A percentile compares a stretch with the other conserved stretches of the same genome.
phyloP scores from a whole-genome alignment of 2,797 vertebrate genomes.

The Siniperca obscura region DNA sequence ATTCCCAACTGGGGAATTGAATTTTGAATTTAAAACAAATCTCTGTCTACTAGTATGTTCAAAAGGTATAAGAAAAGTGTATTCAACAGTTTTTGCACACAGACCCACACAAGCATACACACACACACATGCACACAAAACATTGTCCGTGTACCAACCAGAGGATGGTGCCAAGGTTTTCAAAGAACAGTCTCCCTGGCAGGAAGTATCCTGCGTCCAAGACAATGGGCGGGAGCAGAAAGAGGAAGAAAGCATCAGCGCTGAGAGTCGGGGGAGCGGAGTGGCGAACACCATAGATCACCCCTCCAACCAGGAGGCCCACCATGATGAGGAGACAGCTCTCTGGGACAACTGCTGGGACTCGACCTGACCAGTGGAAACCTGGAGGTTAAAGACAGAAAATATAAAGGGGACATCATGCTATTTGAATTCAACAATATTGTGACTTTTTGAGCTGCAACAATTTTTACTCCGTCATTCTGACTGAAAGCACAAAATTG shows the following conservation, averaged over 20 bases:
- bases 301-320: slow-evolving; percentile 88
- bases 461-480: background rate
- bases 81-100: background rate
- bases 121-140: background rate
- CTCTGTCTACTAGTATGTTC: background rate
- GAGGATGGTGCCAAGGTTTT: slow-evolving; percentile 90
- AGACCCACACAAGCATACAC: background rate
- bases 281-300: slow-evolving; percentile 87
- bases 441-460: background rate
- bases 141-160: slow-evolving; percentile 64
- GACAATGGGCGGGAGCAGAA: slow-evolving; percentile 89
- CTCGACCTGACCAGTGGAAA: slow-evolving; percentile 87
- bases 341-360: slow-evolving; percentile 87
- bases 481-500: background rate
- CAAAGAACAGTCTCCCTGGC: slow-evolving; percentile 88
- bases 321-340: slow-evolving; percentile 90
- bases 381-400: slow-evolving; percentile 63
- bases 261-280: slow-evolving; percentile 86
- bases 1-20: background rate
- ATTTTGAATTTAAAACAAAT: background rate
- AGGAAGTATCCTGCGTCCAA: slow-evolving; percentile 91
- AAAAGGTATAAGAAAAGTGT: background rate
- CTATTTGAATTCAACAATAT: background rate
- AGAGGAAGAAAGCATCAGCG: slow-evolving; percentile 89
- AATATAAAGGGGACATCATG: background rate